Evolutionary conservation across 2,888 invertebrate species (phyloP), one percentile per base, ranked within the genome.

Genomic region (Dynastes hyllus): DNA sequence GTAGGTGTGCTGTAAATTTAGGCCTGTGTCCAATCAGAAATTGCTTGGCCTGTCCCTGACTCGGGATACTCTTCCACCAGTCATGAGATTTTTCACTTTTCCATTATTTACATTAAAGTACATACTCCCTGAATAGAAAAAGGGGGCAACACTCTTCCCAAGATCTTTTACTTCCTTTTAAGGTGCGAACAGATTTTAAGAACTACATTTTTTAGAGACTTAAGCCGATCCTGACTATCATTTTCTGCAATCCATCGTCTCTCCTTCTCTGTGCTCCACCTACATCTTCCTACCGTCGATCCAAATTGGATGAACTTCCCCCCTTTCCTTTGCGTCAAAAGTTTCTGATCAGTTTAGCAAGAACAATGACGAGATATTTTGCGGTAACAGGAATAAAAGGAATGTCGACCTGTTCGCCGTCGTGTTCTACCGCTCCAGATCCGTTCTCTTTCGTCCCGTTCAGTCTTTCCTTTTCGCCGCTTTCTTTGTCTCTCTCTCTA

Each of bases 281-380:
- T 29, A 8, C 78, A 45, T 76, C 61, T 79, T 58, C 55, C 50
- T 63, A 50, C 40, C 53, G 37, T 58, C 73, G 45, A 75, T 61
- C 61, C 45, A 27, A 61, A 75, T 75, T 29, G 73, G 45, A 75
- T 75, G 45, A 71, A 71, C 55, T 61, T 16, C 29, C 32, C 45
- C 29, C 63, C 29, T 29, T 6, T 22, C 61, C 16, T 63, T 50
- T 45, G 27, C 61, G 73, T 75, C 61, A 75, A 71, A 71, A 71
- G 40, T 71, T 71, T 71, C 55, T 55, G 73, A 75, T 75, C 73
- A 61, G 45, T 75, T 75, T 75, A 75, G 63, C 58, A 27, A 22
- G 61, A 73, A 61, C 58, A 75, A 75, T 61, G 63, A 71, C 40
- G 71, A 45, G 63, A 75, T 75, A 75, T 61, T 75, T 75, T 61